These are phyloP conservation scores for Lepetodrilus schrolli DNA, from an alignment of 2,888 invertebrate genomes.

Conservation along the genomic window DNA sequence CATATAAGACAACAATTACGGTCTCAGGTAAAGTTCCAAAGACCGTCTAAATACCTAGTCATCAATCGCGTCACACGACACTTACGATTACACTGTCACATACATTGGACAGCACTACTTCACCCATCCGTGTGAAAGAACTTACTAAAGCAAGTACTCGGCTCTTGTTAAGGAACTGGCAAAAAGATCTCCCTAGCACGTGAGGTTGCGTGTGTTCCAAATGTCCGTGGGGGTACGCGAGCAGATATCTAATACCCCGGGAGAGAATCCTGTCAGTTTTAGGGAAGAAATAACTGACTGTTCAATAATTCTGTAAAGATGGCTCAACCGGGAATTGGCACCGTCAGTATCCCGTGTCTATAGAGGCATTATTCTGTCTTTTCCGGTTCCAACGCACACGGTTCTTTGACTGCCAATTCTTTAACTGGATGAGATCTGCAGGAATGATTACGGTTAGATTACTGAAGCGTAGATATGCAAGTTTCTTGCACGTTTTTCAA, in stretches of 20 bases:
- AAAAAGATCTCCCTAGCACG: constrained; percentile 7
- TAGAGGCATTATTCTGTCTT: background rate
- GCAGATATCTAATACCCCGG: constrained; percentile 21
- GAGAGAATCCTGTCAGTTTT: constrained; percentile 19
- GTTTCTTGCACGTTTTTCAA: too few relatives aligned
- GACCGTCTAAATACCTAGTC: too few relatives aligned
- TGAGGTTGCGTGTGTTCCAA: constrained; percentile 10
- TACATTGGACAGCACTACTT: background rate
- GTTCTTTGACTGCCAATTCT: background rate
- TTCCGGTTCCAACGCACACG: background rate
- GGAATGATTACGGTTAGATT: too few relatives aligned
- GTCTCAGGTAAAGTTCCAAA: too few relatives aligned
- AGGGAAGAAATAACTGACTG: constrained; percentile 19
- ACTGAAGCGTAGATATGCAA: too few relatives aligned
- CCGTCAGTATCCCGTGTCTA: background rate
- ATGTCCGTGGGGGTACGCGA: background rate
- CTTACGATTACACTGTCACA: constrained; percentile 14
- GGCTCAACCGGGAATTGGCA: background rate
- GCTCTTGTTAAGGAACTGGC: background rate
- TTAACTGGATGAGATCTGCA: background rate
- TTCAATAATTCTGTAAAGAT: constrained; percentile 23
- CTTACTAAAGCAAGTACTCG: background rate
- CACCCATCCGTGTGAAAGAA: background rate
- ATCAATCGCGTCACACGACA: background rate
- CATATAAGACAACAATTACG: too few relatives aligned